Base-by-base conservation (phyloP, 2,797 vertebrate genomes). In the Microchirus variegatus region DNA sequence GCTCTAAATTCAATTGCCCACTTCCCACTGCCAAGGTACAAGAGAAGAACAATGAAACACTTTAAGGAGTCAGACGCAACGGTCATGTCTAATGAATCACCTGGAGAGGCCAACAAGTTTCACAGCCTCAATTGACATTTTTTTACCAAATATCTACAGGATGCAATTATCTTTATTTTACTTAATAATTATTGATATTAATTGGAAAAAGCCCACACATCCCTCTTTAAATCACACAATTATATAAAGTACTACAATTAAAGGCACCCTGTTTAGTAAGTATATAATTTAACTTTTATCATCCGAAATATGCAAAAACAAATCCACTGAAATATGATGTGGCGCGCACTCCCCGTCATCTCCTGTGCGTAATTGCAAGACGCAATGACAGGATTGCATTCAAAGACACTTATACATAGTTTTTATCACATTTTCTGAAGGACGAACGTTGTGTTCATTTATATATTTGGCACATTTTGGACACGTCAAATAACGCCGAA, bases 31-130 rank as follows among this genome's bases (percentile, higher is more conserved):
- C 78, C 75, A 40, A 41, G 41, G 56, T 57, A 79, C 77, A 78
- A 82, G 79, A 78, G 75, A 48, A 46, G 75, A 67, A 78, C 86
- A 83, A 82, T 89, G 88, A 80, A 87, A 89, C 79, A 86, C 80
- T 76, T 84, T 81, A 64, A 85, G 67, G 79, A 86, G 81, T 71
- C 69, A 82, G 70, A 56, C 59, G 57, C 77, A 44, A 75, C 58
- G 10, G 44, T 67, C 16, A 59, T 42, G 75, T 71, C 54, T 38
- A 70, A 74, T 86, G 42, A 83, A 84, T 86, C 70, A 86, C 78
- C 62, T 74, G 75, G 22, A 86, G 70, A 75, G 73, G 53, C 54
- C 51, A 18, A 59, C 65, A 76, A 70, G 22, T 84, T 58, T 73
- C 72, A 53, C 60, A 55, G 41, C 15, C 66, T 52, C 5, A 37